Base-by-base conservation (phyloP, 2,888 invertebrate species). In the Crioceris asparagi region DNA sequence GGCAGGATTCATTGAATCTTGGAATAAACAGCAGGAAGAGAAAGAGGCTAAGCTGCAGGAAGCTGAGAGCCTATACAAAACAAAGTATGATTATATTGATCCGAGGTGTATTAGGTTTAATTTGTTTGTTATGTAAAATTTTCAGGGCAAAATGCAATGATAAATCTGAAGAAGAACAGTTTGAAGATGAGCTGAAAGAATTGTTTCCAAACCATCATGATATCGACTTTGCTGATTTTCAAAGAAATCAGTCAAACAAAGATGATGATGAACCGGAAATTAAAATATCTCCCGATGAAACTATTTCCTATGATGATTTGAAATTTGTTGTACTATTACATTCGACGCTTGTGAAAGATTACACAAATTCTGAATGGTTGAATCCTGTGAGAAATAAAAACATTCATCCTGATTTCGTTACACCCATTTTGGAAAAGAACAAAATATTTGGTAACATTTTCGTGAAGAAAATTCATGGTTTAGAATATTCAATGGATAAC, bases 51-150 rank as follows among this genome's bases (percentile, higher is more conserved):
- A 75, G 49, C 75, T 80, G 46, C 72, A 72, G 35, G 86, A 86
- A 49, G 79, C 83, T 40, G 84, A 84, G 35, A 80, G 79, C 47
- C 64, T 91, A 29, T 86, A 83, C 59, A 77, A 78, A 38, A 80
- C 76, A 7, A 79, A 75, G 74, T 74, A 65, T 46, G 40, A 39
- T 21, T 23, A n/a, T n/a, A n/a, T n/a, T n/a, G n/a, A n/a, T n/a
- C n/a, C n/a, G n/a, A n/a, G n/a, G n/a, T n/a, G n/a, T n/a, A n/a
- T n/a, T n/a, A n/a, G n/a, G n/a, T n/a, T 5, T 12, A 4, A 26
- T 12, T 11, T 26, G 8, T 4, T 3, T 4, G 4, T 11, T 14
- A 27, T 11, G 14, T 45, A 35, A 35, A 30, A 41, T 38, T 59
- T 53, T 30, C 34, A 75, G 74, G 55, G 74, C 75, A 0, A 75